Evolutionary conservation across 2,113 vertebrate genomes (phyloP), one percentile per base, ranked within the genome.

Genomic region (Halcyon senegalensis): DNA sequence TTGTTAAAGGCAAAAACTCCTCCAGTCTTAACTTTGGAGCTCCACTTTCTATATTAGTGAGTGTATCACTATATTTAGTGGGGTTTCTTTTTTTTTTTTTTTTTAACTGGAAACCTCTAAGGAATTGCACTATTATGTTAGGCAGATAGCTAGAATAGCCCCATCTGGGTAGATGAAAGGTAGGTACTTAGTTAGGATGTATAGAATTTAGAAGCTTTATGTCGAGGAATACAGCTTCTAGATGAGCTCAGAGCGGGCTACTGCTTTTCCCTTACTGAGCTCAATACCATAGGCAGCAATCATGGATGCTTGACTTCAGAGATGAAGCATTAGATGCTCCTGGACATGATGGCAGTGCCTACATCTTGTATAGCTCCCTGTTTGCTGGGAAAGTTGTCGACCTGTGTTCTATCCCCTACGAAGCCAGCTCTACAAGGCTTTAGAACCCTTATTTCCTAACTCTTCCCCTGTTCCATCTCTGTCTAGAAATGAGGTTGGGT

Each of bases 261-360:
- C 2, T 5, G 2, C 18, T 35, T 48, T 23, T 66, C 67, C 11
- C 3, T 0, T 20, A 10, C 74, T 35, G 37, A 64, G 18, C n/a
- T 74, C 19, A 11, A 0, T 82, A 27, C 24, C 33, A 1, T 10
- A 20, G 30, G 28, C 35, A 43, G 28, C 37, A 66, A 1, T 35
- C 15, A 18, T 11, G 28, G 56, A 11, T 39, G 4, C 16, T 84
- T 2, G 1, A 24, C 51, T 70, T 78, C 16, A 31, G 18, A 89
- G 21, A 17, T 4, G 7, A 46, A 68, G 11, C 63, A 3, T 1
- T 14, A 35, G 60, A 35, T 68, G 31, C 35, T 13, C 0, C 44
- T 62, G 31, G 24, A 21, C 0, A 0, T 11, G 13, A 25, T 58
- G 46, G 39, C 35, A 35, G 18, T 7, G 5, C 72, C 30, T 56